A percentile compares a stretch with the other conserved stretches of the same genome.
Conservation (phyloP, 2,797 vertebrate genomes). For the Miichthys miiuy region DNA sequence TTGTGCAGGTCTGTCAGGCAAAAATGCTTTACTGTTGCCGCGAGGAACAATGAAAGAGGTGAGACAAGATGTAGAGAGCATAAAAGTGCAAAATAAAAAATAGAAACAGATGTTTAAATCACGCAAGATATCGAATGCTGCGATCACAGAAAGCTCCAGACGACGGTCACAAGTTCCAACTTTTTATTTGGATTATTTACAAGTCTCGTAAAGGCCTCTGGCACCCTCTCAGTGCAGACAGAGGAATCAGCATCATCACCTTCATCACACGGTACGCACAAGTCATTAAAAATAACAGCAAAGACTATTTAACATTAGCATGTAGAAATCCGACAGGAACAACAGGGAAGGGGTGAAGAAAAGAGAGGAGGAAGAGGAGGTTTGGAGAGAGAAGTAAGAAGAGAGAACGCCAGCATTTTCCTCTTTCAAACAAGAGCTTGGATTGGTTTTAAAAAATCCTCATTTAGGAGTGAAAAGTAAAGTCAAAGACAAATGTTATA, state of each 20-base stretch:
- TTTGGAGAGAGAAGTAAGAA: neutral
- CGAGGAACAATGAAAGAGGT: neutral
- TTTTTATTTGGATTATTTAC: conserved; percentile 73
- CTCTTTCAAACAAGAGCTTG: neutral
- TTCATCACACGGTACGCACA: conserved; percentile 55
- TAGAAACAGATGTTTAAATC: neutral
- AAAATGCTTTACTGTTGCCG: neutral
- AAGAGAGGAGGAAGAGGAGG: neutral
- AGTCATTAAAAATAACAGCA: conserved; percentile 75
- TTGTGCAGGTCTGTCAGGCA: neutral
- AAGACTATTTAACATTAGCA: conserved; percentile 59
- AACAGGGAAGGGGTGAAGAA: neutral
- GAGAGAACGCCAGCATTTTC: neutral
- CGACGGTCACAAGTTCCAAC: conserved; percentile 36
- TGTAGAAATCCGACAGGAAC: conserved; percentile 67
- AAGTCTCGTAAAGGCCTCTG: conserved; percentile 69
- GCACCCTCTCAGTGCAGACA: conserved; percentile 66
- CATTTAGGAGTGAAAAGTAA: neutral
- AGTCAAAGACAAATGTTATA: neutral
- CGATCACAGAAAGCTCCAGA: conserved; percentile 9
- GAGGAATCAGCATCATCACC: conserved; percentile 45
- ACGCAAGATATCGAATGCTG: too few species aligned
- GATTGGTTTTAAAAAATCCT: neutral
- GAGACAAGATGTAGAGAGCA: neutral
- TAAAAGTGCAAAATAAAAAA: neutral